These are phyloP conservation scores for Vombatus ursinus DNA, from an alignment of 2,113 vertebrate species.

Conservation along the genomic window DNA sequence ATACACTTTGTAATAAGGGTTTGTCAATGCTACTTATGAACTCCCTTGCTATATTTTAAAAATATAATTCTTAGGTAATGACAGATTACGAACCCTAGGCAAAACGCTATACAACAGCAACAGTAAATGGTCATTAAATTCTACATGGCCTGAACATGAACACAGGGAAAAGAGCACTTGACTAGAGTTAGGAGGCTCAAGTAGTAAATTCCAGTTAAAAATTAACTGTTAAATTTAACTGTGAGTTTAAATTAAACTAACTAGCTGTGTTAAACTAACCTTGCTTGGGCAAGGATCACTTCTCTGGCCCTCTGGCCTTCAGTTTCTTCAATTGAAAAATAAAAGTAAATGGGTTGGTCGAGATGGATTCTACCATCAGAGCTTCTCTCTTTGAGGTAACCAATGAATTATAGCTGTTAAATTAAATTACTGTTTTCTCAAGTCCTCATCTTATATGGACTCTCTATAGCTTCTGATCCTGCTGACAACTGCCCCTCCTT, in stretches of 20 bases:
- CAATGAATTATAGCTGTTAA: neutral
- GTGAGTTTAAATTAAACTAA: too few species aligned
- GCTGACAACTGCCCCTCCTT: neutral
- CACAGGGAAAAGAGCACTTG: neutral
- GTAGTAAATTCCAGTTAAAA: neutral
- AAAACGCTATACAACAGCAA: neutral
- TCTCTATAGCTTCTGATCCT: neutral
- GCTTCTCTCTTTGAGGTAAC: neutral
- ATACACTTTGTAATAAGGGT: neutral
- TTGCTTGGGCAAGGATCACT: neutral
- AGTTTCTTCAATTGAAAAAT: neutral
- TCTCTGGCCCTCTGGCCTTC: neutral
- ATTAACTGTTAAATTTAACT: too few species aligned
- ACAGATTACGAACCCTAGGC: neutral
- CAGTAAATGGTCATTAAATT: neutral
- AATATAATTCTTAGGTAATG: neutral
- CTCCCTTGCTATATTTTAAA: neutral
- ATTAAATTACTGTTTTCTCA: neutral
- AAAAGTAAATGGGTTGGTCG: neutral
- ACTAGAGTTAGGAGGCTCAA: neutral
- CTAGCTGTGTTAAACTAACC: neutral
- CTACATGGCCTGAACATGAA: neutral
- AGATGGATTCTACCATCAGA: fast-evolving
- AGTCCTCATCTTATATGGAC: neutral
- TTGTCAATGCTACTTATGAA: neutral